Conservation (phyloP, 2,888 invertebrate genomes). For the Kuschelorhynchus macadamiae region DNA sequence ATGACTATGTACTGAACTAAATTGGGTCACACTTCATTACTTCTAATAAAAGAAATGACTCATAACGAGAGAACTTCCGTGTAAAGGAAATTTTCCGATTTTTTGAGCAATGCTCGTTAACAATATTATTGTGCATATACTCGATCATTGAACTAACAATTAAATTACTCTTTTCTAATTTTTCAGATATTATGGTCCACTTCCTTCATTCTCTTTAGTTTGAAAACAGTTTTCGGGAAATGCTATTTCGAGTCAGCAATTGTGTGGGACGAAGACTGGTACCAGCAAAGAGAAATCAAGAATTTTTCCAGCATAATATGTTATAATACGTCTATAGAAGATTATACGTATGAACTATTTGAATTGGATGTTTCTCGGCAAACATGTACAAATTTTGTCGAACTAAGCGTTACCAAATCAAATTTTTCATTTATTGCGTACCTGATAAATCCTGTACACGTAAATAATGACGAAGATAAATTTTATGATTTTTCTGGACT, state of each 20-base stretch:
- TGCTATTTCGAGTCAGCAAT: neutral
- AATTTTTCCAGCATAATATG: neutral
- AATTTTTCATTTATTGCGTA: conserved; percentile 4
- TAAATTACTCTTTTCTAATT: neutral
- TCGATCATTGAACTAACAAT: neutral
- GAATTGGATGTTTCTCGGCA: neutral
- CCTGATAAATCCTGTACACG: neutral
- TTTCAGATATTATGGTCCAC: too few relatives aligned
- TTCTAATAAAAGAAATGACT: too few relatives aligned
- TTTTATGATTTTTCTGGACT: neutral
- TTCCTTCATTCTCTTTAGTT: too few relatives aligned
- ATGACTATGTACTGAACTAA: too few relatives aligned
- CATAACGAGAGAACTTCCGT: too few relatives aligned
- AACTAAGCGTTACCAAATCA: neutral
- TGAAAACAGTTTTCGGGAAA: too few relatives aligned
- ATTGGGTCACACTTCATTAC: too few relatives aligned
- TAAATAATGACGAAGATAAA: neutral
- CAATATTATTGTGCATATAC: too few relatives aligned
- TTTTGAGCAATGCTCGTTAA: too few relatives aligned
- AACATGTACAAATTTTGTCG: neutral
- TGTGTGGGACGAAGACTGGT: neutral
- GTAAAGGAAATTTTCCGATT: too few relatives aligned
- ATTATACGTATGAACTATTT: neutral
- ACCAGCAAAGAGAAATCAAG: neutral
- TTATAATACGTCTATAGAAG: conserved; percentile 8